Conservation (phyloP, 2,888 invertebrate species). For the Sphinx pinastri region DNA sequence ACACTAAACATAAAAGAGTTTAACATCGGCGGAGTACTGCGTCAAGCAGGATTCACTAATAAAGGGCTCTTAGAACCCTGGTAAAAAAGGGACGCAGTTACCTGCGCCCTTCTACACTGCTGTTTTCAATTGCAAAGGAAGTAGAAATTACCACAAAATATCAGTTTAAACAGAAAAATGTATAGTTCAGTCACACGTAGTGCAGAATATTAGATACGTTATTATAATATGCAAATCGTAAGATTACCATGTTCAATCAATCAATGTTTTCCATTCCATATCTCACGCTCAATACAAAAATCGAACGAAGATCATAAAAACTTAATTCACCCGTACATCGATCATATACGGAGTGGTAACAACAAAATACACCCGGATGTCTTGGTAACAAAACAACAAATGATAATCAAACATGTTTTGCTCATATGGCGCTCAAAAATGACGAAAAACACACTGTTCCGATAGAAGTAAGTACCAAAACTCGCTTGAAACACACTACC, state of each 20-base stretch:
- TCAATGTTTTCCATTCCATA: conserved; percentile 55
- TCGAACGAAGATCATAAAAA: conserved; percentile 31
- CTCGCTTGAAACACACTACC: conserved; percentile 56
- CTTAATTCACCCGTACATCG: conserved; percentile 40
- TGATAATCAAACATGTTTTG: conserved; percentile 75
- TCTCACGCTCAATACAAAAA: conserved; percentile 35
- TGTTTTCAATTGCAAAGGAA: background rate
- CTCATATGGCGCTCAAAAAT: conserved; percentile 66
- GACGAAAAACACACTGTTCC: conserved; percentile 54
- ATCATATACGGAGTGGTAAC: conserved; percentile 48
- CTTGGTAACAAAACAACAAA: conserved; percentile 79
- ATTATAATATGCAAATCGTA: background rate
- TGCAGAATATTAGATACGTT: background rate
- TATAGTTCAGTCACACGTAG: too few species aligned
- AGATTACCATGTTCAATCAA: conserved; percentile 23
- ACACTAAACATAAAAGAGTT: conserved; percentile 31
- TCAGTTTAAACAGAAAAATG: background rate
- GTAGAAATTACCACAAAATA: background rate
- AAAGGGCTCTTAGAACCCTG: conserved; percentile 14
- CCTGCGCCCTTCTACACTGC: conserved; percentile 25
- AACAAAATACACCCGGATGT: conserved; percentile 71
- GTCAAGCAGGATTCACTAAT: conserved; percentile 18
- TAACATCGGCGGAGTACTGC: conserved; percentile 18
- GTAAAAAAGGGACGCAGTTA: conserved; percentile 31
- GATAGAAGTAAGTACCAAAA: conserved; percentile 58